Conservation (phyloP, 1,140 invertebrate genomes). For the Habropoda laboriosa region DNA sequence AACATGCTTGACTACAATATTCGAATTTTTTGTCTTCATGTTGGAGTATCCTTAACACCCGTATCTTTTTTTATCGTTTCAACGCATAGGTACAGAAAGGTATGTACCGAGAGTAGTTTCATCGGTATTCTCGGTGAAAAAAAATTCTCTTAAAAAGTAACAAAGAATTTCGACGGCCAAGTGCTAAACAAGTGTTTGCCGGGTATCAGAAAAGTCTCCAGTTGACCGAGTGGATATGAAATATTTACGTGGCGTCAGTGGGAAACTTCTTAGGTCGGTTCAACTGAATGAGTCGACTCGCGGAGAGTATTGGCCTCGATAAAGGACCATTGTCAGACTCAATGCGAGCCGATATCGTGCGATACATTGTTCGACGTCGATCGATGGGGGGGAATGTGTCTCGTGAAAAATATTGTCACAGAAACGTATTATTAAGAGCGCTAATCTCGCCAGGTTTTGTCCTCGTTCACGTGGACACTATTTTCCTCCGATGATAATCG, state of each 20-base stretch:
- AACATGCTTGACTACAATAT: too few relatives aligned
- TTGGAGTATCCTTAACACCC: too few relatives aligned
- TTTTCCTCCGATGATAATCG: background rate
- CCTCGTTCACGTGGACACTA: too few relatives aligned
- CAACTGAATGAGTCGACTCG: constrained; percentile 17
- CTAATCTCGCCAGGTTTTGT: background rate
- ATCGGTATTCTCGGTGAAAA: too few relatives aligned
- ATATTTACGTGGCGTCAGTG: constrained; percentile 25
- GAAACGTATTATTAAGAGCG: background rate
- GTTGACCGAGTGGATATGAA: constrained; percentile 27
- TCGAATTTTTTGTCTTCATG: too few relatives aligned
- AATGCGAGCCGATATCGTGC: background rate
- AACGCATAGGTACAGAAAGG: too few relatives aligned
- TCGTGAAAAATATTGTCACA: constrained; percentile 6
- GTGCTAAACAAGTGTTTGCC: background rate
- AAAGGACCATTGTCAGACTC: constrained; percentile 33
- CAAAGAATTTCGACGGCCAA: background rate
- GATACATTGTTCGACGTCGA: constrained; percentile 20
- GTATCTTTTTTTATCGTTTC: too few relatives aligned
- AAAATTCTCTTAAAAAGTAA: background rate
- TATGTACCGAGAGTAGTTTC: too few relatives aligned
- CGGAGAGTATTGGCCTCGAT: constrained; percentile 1
- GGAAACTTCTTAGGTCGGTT: constrained; percentile 20
- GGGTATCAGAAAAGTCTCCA: background rate
- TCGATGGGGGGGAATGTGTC: background rate